Percentiles rank a stretch among this genome's conserved stretches.
These are phyloP conservation scores for Phrynosoma platyrhinos DNA, from an alignment of 2,113 vertebrate genomes.

Conservation along the genomic window DNA sequence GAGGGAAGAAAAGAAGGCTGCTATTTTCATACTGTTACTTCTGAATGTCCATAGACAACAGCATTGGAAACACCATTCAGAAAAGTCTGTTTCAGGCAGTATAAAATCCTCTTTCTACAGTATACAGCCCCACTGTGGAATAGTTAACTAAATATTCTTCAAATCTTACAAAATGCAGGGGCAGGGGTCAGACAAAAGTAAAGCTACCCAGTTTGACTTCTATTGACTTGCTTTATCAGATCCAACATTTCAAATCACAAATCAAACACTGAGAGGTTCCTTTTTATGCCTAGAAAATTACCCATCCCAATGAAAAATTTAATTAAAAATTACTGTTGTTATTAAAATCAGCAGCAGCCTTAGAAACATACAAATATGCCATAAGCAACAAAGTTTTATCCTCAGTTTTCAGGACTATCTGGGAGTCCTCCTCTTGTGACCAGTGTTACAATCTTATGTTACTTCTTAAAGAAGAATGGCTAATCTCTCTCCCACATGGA, in stretches of 20 bases:
- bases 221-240: no score
- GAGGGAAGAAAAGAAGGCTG: no score
- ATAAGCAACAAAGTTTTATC: neutral
- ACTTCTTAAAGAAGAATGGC: constrained; percentile 42
- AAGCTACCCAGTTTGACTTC: no score
- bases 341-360: neutral
- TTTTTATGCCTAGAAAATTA: neutral
- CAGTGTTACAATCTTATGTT: constrained; percentile 35
- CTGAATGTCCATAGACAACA: no score
- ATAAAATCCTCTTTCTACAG: rapidly evolving
- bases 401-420: neutral
- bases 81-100: neutral
- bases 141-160: no score
- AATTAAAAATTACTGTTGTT: neutral
- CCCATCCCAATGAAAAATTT: neutral
- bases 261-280: neutral
- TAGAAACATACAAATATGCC: rapidly evolving
- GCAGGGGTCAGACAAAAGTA: no score
- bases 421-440: rapidly evolving
- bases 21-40: no score
- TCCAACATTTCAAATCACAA: neutral
- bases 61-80: neutral
- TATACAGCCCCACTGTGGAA: no score
- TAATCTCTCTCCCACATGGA: neutral
- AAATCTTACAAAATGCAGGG: no score